A percentile compares a stretch with the other conserved stretches of the same genome.
Conservation (phyloP, 1,140 invertebrate species). For the Apis dorsata region DNA sequence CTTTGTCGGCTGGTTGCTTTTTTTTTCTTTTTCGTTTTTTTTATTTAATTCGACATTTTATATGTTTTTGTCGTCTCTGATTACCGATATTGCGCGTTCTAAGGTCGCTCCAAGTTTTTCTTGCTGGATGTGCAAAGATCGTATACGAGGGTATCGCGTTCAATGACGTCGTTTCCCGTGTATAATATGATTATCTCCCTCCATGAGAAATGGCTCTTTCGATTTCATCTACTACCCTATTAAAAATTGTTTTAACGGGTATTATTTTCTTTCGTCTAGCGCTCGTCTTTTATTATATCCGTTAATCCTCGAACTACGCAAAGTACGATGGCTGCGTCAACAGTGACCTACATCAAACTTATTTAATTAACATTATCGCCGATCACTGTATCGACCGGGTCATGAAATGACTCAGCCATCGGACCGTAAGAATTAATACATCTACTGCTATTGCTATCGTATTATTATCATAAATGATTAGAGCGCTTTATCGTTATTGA, state of each 20-base stretch:
- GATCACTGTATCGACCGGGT: too few species aligned
- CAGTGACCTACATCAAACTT: too few species aligned
- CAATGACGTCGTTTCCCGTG: neutral
- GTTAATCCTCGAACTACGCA: too few species aligned
- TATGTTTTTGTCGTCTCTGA: neutral
- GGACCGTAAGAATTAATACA: neutral
- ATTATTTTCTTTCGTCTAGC: neutral
- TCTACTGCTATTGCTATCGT: constrained; percentile 22
- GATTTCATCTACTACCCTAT: neutral
- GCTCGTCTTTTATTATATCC: neutral
- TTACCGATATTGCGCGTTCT: constrained; percentile 55
- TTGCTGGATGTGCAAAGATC: neutral
- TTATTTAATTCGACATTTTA: constrained; percentile 4
- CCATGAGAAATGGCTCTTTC: neutral
- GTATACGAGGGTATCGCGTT: constrained; percentile 5
- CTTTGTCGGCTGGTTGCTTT: constrained; percentile 21
- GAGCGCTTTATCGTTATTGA: constrained; percentile 10
- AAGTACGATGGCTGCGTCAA: too few species aligned
- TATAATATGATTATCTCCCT: too few species aligned
- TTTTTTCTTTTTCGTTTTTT: too few species aligned
- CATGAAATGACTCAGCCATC: too few species aligned
- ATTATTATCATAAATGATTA: constrained; percentile 10
- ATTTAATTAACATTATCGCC: too few species aligned
- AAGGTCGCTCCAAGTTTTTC: neutral
- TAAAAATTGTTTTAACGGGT: neutral